Percentiles rank a stretch among this genome's conserved stretches.
Evolutionary conservation across 2,888 invertebrate species (phyloP).

Genomic region (Leptopterna dolabrata): DNA sequence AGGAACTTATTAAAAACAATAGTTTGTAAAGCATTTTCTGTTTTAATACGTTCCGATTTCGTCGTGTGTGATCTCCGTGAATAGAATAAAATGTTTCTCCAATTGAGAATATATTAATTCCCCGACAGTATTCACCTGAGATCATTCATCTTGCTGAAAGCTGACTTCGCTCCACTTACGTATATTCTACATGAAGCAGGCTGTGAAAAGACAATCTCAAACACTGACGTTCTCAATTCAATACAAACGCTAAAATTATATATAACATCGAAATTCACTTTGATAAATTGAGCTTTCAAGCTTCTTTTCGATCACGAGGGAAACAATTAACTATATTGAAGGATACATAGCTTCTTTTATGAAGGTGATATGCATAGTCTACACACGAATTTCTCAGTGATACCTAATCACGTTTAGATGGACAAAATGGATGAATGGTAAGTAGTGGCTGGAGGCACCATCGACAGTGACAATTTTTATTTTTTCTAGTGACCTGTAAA

Average conservation of each 20-base stretch:
- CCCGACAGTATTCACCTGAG: neutral
- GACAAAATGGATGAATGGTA: neutral
- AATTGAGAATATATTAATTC: neutral
- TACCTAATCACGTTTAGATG: neutral
- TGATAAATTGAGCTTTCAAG: neutral
- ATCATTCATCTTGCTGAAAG: constrained; percentile 7
- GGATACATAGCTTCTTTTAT: neutral
- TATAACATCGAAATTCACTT: neutral
- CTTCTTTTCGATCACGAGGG: neutral
- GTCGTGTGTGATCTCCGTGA: neutral
- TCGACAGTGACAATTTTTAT: neutral
- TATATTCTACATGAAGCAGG: neutral
- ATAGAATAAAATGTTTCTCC: neutral
- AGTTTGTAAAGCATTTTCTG: neutral
- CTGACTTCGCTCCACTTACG: neutral
- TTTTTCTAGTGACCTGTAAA: too few species aligned
- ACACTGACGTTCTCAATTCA: constrained; percentile 3
- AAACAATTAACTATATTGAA: neutral
- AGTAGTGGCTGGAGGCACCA: neutral
- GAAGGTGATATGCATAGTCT: neutral
- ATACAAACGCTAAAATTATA: neutral
- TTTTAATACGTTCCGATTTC: neutral
- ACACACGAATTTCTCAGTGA: neutral
- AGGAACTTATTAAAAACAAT: constrained; percentile 5
- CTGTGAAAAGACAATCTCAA: neutral